phyloP scores from a whole-genome alignment of 2,888 invertebrate species.

The Drosophila paranaensis region DNA sequence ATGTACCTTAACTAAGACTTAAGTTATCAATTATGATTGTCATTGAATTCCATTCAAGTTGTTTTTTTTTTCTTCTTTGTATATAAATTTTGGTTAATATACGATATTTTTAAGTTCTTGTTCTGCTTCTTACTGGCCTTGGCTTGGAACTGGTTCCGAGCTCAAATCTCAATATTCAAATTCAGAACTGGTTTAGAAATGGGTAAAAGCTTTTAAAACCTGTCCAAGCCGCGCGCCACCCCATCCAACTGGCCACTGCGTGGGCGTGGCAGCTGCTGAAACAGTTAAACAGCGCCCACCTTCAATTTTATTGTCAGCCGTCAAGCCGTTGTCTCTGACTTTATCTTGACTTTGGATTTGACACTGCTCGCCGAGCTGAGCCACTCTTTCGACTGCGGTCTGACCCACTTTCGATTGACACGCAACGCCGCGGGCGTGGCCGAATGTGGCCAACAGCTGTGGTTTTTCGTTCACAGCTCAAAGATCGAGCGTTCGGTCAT shows the following conservation, averaged over 20 bases:
- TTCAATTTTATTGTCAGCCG: constrained; percentile 9
- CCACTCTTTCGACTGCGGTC: constrained; percentile 31
- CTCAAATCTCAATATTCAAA: constrained; percentile 38
- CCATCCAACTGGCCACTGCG: constrained; percentile 10
- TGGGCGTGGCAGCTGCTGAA: constrained; percentile 45
- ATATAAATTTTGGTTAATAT: constrained; percentile 22
- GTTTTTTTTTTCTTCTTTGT: constrained; percentile 15
- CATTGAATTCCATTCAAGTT: neutral
- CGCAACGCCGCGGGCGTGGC: constrained; percentile 33
- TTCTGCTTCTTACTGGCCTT: constrained; percentile 18
- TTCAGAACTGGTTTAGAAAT: constrained; percentile 49
- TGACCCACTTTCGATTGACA: constrained; percentile 54
- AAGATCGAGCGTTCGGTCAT: constrained; percentile 17
- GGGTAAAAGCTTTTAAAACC: constrained; percentile 34
- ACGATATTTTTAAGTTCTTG: constrained; percentile 32
- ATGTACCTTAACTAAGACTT: constrained; percentile 37
- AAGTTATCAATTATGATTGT: constrained; percentile 35
- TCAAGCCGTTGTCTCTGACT: constrained; percentile 24
- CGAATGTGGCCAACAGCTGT: constrained; percentile 27
- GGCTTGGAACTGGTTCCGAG: constrained; percentile 37
- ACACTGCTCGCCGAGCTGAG: constrained; percentile 20
- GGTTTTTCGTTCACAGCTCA: constrained; percentile 37
- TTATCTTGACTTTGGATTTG: constrained; percentile 41
- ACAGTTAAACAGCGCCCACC: constrained; percentile 32
- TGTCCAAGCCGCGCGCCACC: constrained; percentile 25